Percentiles rank a stretch among this genome's conserved stretches.
Evolutionary conservation across 2,888 invertebrate genomes (phyloP).

Genomic region (Pterobdella sp.): DNA sequence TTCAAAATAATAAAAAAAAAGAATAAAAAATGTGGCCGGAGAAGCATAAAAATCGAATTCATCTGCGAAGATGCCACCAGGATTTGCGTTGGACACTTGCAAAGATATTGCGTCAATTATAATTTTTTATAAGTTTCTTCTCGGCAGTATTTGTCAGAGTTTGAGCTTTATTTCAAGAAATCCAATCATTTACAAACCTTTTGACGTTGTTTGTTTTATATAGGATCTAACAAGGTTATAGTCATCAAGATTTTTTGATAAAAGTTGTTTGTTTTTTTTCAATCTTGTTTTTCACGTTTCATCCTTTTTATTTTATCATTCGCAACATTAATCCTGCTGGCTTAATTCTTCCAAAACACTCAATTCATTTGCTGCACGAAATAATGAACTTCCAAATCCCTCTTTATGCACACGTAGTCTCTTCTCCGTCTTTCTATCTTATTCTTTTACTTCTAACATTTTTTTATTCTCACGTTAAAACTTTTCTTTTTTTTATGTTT

Average conservation of each 20-base stretch:
- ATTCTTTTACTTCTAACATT: neutral
- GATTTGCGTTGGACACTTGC: neutral
- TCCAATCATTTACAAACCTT: too few relatives aligned
- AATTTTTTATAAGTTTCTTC: too few relatives aligned
- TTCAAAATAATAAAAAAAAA: neutral
- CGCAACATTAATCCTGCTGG: slow-evolving; percentile 1
- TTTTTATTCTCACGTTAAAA: neutral
- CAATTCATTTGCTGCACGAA: slow-evolving; percentile 10
- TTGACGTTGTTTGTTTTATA: too few relatives aligned
- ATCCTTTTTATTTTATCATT: slow-evolving; percentile 4
- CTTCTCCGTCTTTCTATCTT: neutral
- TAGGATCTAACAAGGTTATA: too few relatives aligned
- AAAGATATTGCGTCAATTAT: slow-evolving; percentile 3
- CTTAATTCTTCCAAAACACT: slow-evolving; percentile 11
- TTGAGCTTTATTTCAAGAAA: too few relatives aligned
- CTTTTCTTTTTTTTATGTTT: too few relatives aligned
- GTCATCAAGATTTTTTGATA: too few relatives aligned
- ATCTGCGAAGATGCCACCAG: slow-evolving; percentile 10
- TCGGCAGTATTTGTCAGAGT: too few relatives aligned
- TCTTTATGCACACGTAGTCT: slow-evolving; percentile 11
- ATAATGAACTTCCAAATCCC: slow-evolving; percentile 11
- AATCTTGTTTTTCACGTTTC: slow-evolving; percentile 7
- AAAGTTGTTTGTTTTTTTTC: too few relatives aligned
- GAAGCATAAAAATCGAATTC: slow-evolving; percentile 4
- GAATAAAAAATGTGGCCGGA: neutral